Conservation (phyloP, 2,888 invertebrate species). For the Beris morrisii region DNA sequence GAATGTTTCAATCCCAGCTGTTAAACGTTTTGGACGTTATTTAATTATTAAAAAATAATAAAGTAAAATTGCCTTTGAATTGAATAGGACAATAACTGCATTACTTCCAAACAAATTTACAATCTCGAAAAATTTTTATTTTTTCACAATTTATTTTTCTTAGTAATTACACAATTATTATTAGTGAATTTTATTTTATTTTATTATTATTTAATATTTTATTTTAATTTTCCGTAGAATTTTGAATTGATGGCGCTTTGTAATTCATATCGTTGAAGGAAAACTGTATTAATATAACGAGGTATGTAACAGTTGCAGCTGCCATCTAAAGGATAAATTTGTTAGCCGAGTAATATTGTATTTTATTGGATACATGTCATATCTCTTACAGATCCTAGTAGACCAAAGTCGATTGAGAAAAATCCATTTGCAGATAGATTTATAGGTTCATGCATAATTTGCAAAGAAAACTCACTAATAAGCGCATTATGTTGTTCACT, state of each 20-base stretch:
- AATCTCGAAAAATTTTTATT: too few relatives aligned
- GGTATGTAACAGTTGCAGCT: constrained; percentile 50
- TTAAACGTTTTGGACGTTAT: too few relatives aligned
- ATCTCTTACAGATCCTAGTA: constrained; percentile 50
- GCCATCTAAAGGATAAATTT: constrained; percentile 46
- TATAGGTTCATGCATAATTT: constrained; percentile 53
- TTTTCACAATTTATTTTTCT: too few relatives aligned
- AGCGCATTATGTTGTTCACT: constrained; percentile 52
- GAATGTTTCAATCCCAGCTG: too few relatives aligned
- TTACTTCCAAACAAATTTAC: too few relatives aligned
- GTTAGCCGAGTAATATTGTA: neutral
- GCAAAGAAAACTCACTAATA: constrained; percentile 52
- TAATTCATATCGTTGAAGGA: constrained; percentile 47
- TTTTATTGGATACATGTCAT: neutral
- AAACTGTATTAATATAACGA: constrained; percentile 54
- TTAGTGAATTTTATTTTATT: too few relatives aligned
- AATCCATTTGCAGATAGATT: constrained; percentile 53
- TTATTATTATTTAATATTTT: too few relatives aligned
- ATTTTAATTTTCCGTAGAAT: neutral
- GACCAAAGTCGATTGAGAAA: constrained; percentile 50
- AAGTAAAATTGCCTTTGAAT: too few relatives aligned
- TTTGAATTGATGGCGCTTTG: neutral
- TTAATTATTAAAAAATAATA: too few relatives aligned
- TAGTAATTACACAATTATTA: too few relatives aligned
- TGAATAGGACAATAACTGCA: too few relatives aligned